phyloP scores from a whole-genome alignment of 2,888 invertebrate genomes.

The Oxystoma pomonae region DNA sequence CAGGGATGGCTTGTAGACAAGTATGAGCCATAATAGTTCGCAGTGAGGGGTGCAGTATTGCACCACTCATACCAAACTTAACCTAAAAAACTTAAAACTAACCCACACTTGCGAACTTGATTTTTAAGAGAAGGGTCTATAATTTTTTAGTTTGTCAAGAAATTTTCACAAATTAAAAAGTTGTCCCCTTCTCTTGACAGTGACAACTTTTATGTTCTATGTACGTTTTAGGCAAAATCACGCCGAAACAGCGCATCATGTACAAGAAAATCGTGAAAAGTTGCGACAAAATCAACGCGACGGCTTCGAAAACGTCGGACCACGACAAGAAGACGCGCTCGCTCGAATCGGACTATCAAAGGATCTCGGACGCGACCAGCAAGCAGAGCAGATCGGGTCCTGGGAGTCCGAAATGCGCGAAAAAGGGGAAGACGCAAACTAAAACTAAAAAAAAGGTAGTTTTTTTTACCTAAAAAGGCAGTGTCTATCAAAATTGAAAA shows the following conservation, averaged over 20 bases:
- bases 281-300: conserved; percentile 46
- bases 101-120: too few relatives aligned
- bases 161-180: too few relatives aligned
- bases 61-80: too few relatives aligned
- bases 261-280: conserved; percentile 49
- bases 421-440: conserved; percentile 37
- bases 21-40: too few relatives aligned
- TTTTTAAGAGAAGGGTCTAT: too few relatives aligned
- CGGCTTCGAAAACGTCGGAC: conserved; percentile 27
- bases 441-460: conserved; percentile 34
- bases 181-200: too few relatives aligned
- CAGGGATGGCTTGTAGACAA: too few relatives aligned
- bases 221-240: conserved; percentile 31
- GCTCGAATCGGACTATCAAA: conserved; percentile 52
- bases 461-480: too few relatives aligned
- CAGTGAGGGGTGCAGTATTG: too few relatives aligned
- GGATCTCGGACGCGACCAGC: conserved; percentile 54
- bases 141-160: too few relatives aligned
- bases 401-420: conserved; percentile 44
- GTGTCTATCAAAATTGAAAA: too few relatives aligned
- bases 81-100: too few relatives aligned
- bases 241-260: conserved; percentile 41
- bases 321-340: conserved; percentile 38
- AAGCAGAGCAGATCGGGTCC: conserved; percentile 44
- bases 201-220: not conserved